Evolutionary conservation across 1,140 invertebrate genomes (phyloP).

Genomic region (Zaprionus camerounensis): DNA sequence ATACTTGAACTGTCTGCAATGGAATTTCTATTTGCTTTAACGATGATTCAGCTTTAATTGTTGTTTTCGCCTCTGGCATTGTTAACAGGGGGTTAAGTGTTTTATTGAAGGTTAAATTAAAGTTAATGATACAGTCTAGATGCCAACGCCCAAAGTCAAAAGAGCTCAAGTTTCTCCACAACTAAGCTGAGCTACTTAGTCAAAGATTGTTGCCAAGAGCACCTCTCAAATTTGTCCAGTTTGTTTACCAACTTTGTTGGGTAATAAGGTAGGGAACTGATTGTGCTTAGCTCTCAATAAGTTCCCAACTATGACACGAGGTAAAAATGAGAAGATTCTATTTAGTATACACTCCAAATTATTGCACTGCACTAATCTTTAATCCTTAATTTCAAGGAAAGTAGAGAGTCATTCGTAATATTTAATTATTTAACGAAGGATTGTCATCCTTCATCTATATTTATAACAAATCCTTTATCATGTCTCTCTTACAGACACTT

Average conservation of each 20-base stretch:
- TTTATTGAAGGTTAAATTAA: slow-evolving; percentile 70
- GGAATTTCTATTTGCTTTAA: slow-evolving; percentile 41
- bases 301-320: too few relatives aligned
- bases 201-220: not conserved
- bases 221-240: not conserved
- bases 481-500: not conserved
- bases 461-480: not conserved
- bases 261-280: too few relatives aligned
- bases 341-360: too few relatives aligned
- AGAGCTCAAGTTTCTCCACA: slow-evolving; percentile 14
- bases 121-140: slow-evolving; percentile 52
- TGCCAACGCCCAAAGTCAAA: slow-evolving; percentile 8
- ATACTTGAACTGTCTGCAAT: slow-evolving; percentile 56
- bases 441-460: not conserved
- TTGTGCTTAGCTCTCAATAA: too few relatives aligned
- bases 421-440: too few relatives aligned
- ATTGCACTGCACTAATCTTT: too few relatives aligned
- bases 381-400: too few relatives aligned
- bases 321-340: too few relatives aligned
- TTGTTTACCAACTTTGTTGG: not conserved
- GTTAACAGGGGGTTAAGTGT: slow-evolving; percentile 30
- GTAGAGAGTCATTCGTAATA: too few relatives aligned
- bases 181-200: too few relatives aligned
- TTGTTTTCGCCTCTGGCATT: slow-evolving; percentile 39
- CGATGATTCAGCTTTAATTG: slow-evolving; percentile 70